These are phyloP conservation scores for Diaphora mendica DNA, from an alignment of 2,888 invertebrate species.

Conservation along the genomic window DNA sequence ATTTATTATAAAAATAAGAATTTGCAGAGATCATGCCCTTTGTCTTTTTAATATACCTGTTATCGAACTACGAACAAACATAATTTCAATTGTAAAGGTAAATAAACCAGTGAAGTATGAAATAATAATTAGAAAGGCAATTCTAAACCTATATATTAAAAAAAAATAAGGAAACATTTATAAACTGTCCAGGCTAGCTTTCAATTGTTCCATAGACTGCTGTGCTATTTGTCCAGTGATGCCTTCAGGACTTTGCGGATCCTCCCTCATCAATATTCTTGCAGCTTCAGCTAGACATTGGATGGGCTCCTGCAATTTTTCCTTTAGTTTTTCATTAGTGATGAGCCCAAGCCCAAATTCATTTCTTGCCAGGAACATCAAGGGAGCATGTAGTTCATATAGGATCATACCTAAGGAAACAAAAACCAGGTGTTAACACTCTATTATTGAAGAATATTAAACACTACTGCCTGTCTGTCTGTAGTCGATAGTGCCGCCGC, in stretches of 20 bases:
- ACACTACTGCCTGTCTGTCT: too few species aligned
- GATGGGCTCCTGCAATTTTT: slow-evolving; percentile 88
- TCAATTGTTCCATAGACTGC: slow-evolving; percentile 80
- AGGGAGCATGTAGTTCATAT: slow-evolving; percentile 93
- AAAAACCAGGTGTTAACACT: background rate
- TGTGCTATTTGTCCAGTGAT: slow-evolving; percentile 87
- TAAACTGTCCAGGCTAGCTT: slow-evolving; percentile 72
- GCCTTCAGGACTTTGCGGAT: slow-evolving; percentile 88
- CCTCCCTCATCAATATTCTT: slow-evolving; percentile 89
- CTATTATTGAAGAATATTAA: background rate
- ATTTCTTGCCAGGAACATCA: slow-evolving; percentile 90
- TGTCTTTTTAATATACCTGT: background rate
- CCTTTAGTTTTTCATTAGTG: slow-evolving; percentile 86
- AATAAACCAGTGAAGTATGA: background rate
- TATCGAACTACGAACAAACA: background rate
- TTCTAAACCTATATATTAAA: background rate
- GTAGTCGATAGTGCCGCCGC: background rate
- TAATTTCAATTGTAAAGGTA: background rate
- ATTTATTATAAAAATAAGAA: background rate
- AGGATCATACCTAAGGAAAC: slow-evolving; percentile 88
- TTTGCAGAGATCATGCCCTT: background rate
- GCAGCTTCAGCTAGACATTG: slow-evolving; percentile 88
- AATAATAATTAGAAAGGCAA: background rate
- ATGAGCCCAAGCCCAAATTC: slow-evolving; percentile 87
- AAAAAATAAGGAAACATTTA: slow-evolving; percentile 36